Percentiles rank a stretch among this genome's conserved stretches.
These are phyloP conservation scores for Pantherophis vulpinus DNA, from an alignment of 2,797 vertebrate genomes.

Conservation along the genomic window DNA sequence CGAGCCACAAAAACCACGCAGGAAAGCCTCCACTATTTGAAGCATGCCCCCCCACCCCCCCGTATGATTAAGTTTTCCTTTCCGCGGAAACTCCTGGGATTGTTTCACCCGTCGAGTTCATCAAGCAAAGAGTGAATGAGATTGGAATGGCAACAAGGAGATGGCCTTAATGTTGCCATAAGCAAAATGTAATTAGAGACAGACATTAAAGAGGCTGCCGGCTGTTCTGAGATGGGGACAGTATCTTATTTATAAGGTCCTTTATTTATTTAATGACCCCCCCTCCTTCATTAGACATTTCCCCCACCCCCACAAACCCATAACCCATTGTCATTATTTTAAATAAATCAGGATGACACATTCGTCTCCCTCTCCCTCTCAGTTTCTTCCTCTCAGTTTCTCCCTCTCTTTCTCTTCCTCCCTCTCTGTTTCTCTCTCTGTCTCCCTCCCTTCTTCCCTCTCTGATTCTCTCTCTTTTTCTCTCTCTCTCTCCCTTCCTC, in stretches of 20 bases:
- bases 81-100: neutral
- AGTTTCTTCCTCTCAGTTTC: neutral
- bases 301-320: neutral
- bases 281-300: constrained; percentile 3
- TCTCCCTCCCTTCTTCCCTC: no score
- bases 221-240: constrained; percentile 21
- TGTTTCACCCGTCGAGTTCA: no score
- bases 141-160: neutral
- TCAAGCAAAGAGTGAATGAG: neutral
- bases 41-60: neutral
- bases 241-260: constrained; percentile 1
- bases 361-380: neutral
- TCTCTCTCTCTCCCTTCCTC: no score
- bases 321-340: constrained; percentile 32
- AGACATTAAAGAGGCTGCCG: constrained; percentile 44
- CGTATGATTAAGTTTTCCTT: neutral
- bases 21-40: neutral
- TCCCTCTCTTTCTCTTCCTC: no score
- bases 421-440: no score
- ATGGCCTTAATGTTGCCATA: constrained; percentile 17
- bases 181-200: constrained; percentile 30
- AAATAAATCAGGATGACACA: constrained; percentile 5
- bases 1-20: no score
- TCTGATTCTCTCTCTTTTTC: no score
- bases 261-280: neutral